phyloP scores from a whole-genome alignment of 2,113 vertebrate genomes.

The Hemicordylus capensis region DNA sequence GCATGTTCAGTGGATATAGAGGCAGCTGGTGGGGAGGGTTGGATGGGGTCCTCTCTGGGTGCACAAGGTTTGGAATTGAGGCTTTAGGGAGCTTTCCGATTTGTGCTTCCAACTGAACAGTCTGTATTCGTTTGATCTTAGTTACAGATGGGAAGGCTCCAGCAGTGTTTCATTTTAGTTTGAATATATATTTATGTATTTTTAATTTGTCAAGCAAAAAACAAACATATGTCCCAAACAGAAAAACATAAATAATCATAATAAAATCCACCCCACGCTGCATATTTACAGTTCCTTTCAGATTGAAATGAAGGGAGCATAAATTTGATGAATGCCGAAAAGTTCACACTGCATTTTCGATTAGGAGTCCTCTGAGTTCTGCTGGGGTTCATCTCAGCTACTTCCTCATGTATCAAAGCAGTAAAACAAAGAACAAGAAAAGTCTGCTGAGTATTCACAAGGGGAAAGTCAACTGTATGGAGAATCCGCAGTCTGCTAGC shows the following conservation, averaged over 20 bases:
- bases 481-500: not conserved
- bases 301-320: not conserved
- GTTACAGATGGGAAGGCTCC: not conserved
- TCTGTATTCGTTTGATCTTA: not conserved
- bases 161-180: not conserved
- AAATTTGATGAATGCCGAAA: not conserved
- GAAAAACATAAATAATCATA: not conserved
- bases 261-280: not conserved
- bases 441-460: not conserved
- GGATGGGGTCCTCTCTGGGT: not conserved
- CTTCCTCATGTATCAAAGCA: not conserved
- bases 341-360: no score
- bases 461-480: not conserved
- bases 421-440: not conserved
- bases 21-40: not conserved
- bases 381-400: not conserved
- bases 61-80: not conserved
- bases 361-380: no score
- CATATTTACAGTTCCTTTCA: not conserved
- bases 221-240: not conserved
- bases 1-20: not conserved
- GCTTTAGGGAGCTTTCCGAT: not conserved
- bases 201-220: not conserved
- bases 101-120: not conserved
- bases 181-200: not conserved